phyloP scores from a whole-genome alignment of 1,140 invertebrate genomes.

The Papilio polyxenes region DNA sequence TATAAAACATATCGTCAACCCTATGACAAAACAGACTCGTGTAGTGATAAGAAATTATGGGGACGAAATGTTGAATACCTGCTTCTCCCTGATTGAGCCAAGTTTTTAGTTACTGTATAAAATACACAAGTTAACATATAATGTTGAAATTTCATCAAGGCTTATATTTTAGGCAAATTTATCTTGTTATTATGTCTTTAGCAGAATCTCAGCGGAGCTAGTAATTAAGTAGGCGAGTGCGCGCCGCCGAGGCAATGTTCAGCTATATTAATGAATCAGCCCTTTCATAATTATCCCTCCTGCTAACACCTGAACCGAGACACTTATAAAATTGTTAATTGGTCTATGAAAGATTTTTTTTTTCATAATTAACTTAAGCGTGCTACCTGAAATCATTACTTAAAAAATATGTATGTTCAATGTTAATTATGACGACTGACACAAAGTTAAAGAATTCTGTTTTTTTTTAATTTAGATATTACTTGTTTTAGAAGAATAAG shows the following conservation, averaged over 20 bases:
- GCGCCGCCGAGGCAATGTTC: slow-evolving; percentile 26
- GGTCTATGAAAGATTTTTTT: neutral
- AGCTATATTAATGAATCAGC: slow-evolving; percentile 16
- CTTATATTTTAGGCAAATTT: slow-evolving; percentile 9
- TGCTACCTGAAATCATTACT: no score
- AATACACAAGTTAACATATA: neutral
- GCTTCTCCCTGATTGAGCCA: no score
- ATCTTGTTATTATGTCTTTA: slow-evolving; percentile 17
- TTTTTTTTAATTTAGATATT: no score
- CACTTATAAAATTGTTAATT: neutral
- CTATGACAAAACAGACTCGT: no score
- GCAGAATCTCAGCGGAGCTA: slow-evolving; percentile 20
- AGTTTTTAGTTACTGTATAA: neutral
- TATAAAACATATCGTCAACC: no score
- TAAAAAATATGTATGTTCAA: no score
- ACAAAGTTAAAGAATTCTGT: no score
- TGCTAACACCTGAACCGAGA: slow-evolving; percentile 12
- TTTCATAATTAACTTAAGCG: neutral
- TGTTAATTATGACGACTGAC: no score
- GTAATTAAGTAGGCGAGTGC: slow-evolving; percentile 22
- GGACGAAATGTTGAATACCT: no score
- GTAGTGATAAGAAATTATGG: no score
- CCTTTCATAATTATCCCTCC: slow-evolving; percentile 16
- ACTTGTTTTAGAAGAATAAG: no score
- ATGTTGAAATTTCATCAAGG: slow-evolving; percentile 14